phyloP scores from a whole-genome alignment of 1,140 invertebrate genomes.

The Carposina sasakii region DNA sequence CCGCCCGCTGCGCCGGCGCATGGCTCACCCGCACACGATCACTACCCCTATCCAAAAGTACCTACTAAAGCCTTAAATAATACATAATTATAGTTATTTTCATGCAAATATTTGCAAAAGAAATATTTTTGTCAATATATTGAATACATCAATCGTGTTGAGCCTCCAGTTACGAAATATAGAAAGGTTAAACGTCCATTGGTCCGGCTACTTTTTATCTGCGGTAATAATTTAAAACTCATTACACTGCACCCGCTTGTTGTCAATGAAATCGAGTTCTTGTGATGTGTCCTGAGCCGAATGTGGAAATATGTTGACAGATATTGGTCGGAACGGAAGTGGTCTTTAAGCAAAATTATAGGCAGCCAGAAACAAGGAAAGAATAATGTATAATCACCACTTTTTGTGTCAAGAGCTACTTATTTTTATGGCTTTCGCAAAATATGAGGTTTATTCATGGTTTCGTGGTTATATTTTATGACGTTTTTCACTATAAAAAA shows the following conservation, averaged over 20 bases:
- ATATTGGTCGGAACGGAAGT: conserved; percentile 68
- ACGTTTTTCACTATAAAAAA: too few relatives aligned
- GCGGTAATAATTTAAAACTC: conserved; percentile 69
- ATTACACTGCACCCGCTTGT: conserved; percentile 59
- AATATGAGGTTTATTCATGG: conserved; percentile 17
- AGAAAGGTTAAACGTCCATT: conserved; percentile 58
- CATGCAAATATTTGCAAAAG: neutral
- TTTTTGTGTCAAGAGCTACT: conserved; percentile 57
- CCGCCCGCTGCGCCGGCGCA: conserved; percentile 24
- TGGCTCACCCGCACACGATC: conserved; percentile 9
- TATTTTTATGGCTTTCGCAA: conserved; percentile 42
- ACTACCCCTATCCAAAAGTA: neutral
- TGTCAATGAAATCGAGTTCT: conserved; percentile 69
- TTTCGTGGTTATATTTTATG: too few relatives aligned
- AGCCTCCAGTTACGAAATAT: conserved; percentile 49
- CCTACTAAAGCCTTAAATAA: too few relatives aligned
- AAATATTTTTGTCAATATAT: neutral
- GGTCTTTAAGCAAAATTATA: conserved; percentile 66
- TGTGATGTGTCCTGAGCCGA: conserved; percentile 63
- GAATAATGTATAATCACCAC: conserved; percentile 51
- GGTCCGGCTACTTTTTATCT: conserved; percentile 60
- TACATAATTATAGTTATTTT: neutral
- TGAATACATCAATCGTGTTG: conserved; percentile 25
- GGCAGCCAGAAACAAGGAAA: conserved; percentile 61
- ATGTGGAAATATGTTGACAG: conserved; percentile 70